A percentile compares a stretch with the other conserved stretches of the same genome.
phyloP scores from a whole-genome alignment of 2,797 vertebrate genomes.

The Streptopelia turtur region DNA sequence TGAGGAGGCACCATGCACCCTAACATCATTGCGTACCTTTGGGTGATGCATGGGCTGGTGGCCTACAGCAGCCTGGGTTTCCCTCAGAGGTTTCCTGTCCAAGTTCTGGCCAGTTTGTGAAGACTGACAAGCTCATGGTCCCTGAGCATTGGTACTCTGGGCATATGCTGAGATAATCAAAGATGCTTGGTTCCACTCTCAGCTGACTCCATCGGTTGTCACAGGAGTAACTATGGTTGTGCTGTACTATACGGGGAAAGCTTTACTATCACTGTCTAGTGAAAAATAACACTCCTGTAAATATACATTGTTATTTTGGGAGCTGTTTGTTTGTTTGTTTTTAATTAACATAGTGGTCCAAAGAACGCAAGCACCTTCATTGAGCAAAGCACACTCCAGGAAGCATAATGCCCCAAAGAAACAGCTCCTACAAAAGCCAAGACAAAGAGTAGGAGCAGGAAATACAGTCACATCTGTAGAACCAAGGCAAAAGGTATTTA shows the following conservation, averaged over 20 bases:
- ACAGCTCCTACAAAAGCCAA: neutral
- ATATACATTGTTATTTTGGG: neutral
- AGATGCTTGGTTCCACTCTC: neutral
- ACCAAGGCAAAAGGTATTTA: neutral
- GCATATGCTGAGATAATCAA: neutral
- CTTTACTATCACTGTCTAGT: neutral
- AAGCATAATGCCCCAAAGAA: neutral
- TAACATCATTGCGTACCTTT: neutral
- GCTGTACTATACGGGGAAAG: neutral
- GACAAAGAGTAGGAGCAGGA: neutral
- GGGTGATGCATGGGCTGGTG: neutral
- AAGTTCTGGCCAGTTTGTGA: neutral
- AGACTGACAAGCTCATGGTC: neutral
- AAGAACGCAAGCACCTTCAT: neutral
- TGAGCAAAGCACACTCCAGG: neutral
- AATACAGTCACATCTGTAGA: neutral
- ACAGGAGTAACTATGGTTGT: neutral
- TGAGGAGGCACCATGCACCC: neutral
- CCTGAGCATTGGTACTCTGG: neutral
- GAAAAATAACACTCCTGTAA: neutral
- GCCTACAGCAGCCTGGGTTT: neutral
- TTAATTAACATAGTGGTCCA: neutral
- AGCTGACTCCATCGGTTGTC: neutral
- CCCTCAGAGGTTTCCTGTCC: neutral
- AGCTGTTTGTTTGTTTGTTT: no score